Base-by-base conservation (phyloP, 1,140 invertebrate genomes). In the Drosophila rhopaloa region DNA sequence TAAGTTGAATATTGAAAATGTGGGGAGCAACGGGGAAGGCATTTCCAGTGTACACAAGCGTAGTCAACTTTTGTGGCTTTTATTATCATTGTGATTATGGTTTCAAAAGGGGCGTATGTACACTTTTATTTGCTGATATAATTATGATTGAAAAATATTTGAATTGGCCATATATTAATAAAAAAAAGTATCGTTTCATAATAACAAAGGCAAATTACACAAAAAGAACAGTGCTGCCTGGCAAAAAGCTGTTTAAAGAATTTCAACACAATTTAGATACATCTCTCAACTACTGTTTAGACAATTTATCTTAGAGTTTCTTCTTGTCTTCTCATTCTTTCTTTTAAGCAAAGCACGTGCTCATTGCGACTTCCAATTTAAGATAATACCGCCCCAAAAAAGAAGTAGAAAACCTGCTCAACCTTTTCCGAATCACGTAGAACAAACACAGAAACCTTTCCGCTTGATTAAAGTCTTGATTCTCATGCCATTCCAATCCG, bases 341-440 rank as follows among this genome's bases (percentile, higher is more conserved):
- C 10, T 6, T 29, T 14, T 19, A 43, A 32, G 24, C 40, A n/a
- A 14, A 19, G 67, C 67, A 71, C 63, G 67, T 71, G 63, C 50
- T 68, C 35, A 35, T 35, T 24, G 41, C 43, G 41, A 19, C 51
- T 56, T 70, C 41, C 48, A 70, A 46, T 70, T 68, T 56, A 38
- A 68, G 67, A 57, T 70, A 57, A 71, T 48, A 48, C 43, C 5
- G n/a, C 16, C n/a, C 67, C 37, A 1, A 40, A 57, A 56, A 43
- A 57, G 32, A 16, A 14, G 35, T 48, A 58, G 19, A 41, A 32
- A 70, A 71, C 43, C 41, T 41, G 27, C 38, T 71, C 51, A 71
- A 71, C 65, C 66, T 71, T 71, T 71, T 35, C 41, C 51, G 19
- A 71, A 71, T 57, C 67, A 71, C 67, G 65, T 71, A 71, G 65